Conservation (phyloP, 92 coral and sea anemone species). For the Porites rus region DNA sequence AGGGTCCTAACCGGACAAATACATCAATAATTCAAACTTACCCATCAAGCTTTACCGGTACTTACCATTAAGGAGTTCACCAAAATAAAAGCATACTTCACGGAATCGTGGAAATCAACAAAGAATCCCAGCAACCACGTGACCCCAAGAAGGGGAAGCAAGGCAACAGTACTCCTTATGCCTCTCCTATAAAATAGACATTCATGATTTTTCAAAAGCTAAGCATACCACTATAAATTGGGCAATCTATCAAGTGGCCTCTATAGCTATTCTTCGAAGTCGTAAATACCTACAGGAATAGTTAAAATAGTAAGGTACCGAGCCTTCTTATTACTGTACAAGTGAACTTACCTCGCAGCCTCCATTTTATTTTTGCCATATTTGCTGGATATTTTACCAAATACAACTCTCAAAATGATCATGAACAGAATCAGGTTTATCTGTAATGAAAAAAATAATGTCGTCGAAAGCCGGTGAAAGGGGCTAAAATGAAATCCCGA, state of each 20-base stretch:
- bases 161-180: not conserved
- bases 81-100: constrained; percentile 7
- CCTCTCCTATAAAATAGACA: not conserved
- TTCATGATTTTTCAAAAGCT: too few relatives aligned
- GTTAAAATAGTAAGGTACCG: too few relatives aligned
- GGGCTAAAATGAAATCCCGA: not conserved
- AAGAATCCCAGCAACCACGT: constrained; percentile 20
- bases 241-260: too few relatives aligned
- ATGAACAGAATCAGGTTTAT: not conserved
- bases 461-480: not conserved
- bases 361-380: not conserved
- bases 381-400: not conserved
- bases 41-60: too few relatives aligned
- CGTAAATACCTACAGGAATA: too few relatives aligned
- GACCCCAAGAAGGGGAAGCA: constrained; percentile 19
- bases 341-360: not conserved
- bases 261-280: too few relatives aligned
- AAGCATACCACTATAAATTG: too few relatives aligned
- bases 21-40: too few relatives aligned
- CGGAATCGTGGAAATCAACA: not conserved
- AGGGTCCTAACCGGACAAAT: too few relatives aligned
- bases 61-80: not conserved
- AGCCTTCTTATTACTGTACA: too few relatives aligned
- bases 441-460: not conserved
- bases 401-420: not conserved